phyloP scores from a whole-genome alignment of 2,113 vertebrate species.

The Poeciliopsis prolifica region DNA sequence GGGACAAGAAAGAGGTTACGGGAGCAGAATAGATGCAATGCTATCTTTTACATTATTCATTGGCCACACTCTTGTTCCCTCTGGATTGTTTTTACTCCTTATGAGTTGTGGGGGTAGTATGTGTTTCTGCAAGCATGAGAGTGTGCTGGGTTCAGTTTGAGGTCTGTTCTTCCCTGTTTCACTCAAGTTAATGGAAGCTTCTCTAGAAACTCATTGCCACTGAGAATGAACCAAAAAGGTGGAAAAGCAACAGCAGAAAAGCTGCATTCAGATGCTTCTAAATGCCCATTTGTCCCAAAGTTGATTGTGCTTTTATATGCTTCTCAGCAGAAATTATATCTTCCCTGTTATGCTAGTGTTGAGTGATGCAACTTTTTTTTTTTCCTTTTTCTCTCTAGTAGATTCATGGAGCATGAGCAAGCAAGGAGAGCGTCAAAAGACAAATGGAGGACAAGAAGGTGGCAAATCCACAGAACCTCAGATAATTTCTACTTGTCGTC shows the following conservation, averaged over 20 bases:
- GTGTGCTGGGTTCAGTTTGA: constrained; percentile 40
- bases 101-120: constrained; percentile 3
- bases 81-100: constrained; percentile 22
- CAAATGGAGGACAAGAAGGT: constrained; percentile 9
- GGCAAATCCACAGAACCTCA: constrained; percentile 12
- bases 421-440: constrained; percentile 16
- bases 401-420: constrained; percentile 35
- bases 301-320: background rate
- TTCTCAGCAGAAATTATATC: background rate
- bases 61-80: constrained; percentile 52
- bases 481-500: constrained; percentile 19
- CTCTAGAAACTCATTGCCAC: constrained; percentile 16
- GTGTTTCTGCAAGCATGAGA: background rate
- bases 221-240: constrained; percentile 14
- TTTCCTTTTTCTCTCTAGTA: constrained; percentile 37
- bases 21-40: constrained; percentile 53
- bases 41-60: constrained; percentile 75
- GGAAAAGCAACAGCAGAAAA: constrained; percentile 1
- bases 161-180: constrained; percentile 37
- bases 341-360: background rate
- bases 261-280: constrained; percentile 7
- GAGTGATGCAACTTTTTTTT: constrained; percentile 5
- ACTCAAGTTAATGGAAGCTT: constrained; percentile 49
- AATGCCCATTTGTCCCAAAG: constrained; percentile 1
- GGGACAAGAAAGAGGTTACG: constrained; percentile 46